These are phyloP conservation scores for Chloroclystis v-ata DNA, from an alignment of 2,888 invertebrate genomes.

Conservation along the genomic window DNA sequence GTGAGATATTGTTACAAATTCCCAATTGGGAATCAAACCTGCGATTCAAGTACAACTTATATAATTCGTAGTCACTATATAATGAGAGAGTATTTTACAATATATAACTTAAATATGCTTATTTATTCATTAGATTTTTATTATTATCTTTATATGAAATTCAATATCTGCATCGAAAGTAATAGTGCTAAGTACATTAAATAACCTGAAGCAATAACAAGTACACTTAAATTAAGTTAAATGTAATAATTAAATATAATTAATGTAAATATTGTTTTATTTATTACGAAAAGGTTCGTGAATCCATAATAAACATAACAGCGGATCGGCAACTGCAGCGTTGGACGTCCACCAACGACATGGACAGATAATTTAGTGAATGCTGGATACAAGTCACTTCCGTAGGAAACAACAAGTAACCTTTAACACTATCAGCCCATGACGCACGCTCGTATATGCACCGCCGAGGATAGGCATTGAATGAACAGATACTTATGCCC, in stretches of 20 bases:
- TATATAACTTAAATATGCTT: background rate
- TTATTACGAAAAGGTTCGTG: too few species aligned
- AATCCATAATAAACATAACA: too few species aligned
- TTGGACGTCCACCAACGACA: too few species aligned
- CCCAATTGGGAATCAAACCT: background rate
- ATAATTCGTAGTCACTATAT: background rate
- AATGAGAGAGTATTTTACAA: background rate
- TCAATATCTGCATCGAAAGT: constrained; percentile 28
- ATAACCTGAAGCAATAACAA: constrained; percentile 45
- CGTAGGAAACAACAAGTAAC: too few species aligned
- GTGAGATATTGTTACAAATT: background rate
- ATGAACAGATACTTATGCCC: too few species aligned
- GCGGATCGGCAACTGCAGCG: too few species aligned
- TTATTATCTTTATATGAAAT: constrained; percentile 7
- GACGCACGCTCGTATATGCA: too few species aligned
- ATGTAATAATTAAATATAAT: constrained; percentile 46
- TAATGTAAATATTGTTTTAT: constrained; percentile 50
- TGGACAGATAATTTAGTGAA: too few species aligned
- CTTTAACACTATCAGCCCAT: too few species aligned
- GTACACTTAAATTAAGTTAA: constrained; percentile 39
- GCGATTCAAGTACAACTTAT: background rate
- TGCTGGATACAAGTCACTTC: too few species aligned
- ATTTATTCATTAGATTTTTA: background rate
- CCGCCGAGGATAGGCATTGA: too few species aligned
- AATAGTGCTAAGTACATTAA: constrained; percentile 68